A percentile compares a stretch with the other conserved stretches of the same genome.
Evolutionary conservation across 2,888 invertebrate species (phyloP).

Genomic region (Eupithecia inturbata): DNA sequence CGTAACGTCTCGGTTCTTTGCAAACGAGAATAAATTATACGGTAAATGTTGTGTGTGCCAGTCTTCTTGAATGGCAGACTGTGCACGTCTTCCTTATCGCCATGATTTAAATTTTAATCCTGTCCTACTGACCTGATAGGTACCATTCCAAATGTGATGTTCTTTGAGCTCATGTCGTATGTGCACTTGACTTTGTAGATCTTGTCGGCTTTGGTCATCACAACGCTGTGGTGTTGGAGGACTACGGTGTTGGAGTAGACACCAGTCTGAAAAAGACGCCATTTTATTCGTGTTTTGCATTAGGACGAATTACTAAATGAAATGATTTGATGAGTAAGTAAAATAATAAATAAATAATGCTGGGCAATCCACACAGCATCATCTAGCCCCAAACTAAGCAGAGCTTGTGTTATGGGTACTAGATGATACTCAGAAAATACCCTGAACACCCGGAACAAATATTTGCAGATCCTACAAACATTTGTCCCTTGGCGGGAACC

Average conservation of each 20-base stretch:
- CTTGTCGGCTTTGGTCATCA: slow-evolving; percentile 98
- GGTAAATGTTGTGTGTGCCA: slow-evolving; percentile 50
- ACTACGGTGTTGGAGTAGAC: slow-evolving; percentile 97
- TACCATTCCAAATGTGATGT: slow-evolving; percentile 98
- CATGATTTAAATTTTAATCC: slow-evolving; percentile 45
- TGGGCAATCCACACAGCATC: too few species aligned
- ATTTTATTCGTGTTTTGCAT: neutral
- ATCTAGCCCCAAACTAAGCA: too few species aligned
- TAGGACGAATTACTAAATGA: neutral
- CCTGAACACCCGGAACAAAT: too few species aligned
- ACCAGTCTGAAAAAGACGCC: slow-evolving; percentile 87
- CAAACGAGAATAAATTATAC: slow-evolving; percentile 60
- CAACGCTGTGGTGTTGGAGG: slow-evolving; percentile 96
- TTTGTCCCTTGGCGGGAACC: too few species aligned
- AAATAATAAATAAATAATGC: too few species aligned
- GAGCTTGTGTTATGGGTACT: too few species aligned
- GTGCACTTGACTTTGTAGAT: slow-evolving; percentile 98
- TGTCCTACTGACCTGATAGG: slow-evolving; percentile 89
- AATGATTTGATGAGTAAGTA: neutral
- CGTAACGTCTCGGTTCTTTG: slow-evolving; percentile 56
- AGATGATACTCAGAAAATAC: too few species aligned
- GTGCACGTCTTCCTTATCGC: slow-evolving; percentile 42
- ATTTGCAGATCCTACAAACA: too few species aligned
- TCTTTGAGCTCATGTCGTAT: slow-evolving; percentile 98
- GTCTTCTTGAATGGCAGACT: slow-evolving; percentile 48